Conservation (phyloP, 2,888 invertebrate genomes). For the Lypha dubia region DNA sequence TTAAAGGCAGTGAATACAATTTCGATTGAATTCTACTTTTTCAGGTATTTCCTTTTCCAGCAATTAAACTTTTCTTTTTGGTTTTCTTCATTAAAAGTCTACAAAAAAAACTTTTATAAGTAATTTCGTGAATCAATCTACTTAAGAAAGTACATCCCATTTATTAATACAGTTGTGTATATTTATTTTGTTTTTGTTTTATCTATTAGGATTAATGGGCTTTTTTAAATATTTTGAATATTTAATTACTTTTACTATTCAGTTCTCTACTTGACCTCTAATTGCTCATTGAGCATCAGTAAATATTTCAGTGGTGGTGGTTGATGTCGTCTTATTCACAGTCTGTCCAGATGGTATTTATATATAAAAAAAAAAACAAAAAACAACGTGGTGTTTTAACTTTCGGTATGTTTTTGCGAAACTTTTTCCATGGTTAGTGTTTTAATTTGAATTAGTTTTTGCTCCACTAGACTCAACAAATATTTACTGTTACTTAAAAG, state of each 20-base stretch:
- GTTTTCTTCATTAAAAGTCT: slow-evolving; percentile 22
- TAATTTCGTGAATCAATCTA: slow-evolving; percentile 10
- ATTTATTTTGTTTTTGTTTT: background rate
- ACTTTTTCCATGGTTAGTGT: slow-evolving; percentile 7
- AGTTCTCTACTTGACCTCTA: slow-evolving; percentile 62
- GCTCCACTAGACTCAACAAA: background rate
- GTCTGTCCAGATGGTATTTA: slow-evolving; percentile 15
- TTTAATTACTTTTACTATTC: slow-evolving; percentile 35
- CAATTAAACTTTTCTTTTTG: background rate
- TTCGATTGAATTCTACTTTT: slow-evolving; percentile 31
- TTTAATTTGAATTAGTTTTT: slow-evolving; percentile 19
- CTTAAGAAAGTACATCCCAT: background rate
- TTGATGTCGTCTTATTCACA: slow-evolving; percentile 26
- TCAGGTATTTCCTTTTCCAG: background rate
- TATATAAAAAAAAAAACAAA: too few relatives aligned
- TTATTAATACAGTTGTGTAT: background rate
- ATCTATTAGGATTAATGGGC: background rate
- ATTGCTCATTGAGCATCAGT: slow-evolving; percentile 37
- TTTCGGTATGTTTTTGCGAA: slow-evolving; percentile 13
- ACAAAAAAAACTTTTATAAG: background rate
- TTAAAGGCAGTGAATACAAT: slow-evolving; percentile 22
- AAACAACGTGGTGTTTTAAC: slow-evolving; percentile 16
- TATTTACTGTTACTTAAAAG: slow-evolving; percentile 23
- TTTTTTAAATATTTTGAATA: slow-evolving; percentile 30
- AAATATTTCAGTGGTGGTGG: slow-evolving; percentile 37